These are phyloP conservation scores for Diceros bicornis DNA, from an alignment of 2,797 vertebrate species.

Conservation along the genomic window DNA sequence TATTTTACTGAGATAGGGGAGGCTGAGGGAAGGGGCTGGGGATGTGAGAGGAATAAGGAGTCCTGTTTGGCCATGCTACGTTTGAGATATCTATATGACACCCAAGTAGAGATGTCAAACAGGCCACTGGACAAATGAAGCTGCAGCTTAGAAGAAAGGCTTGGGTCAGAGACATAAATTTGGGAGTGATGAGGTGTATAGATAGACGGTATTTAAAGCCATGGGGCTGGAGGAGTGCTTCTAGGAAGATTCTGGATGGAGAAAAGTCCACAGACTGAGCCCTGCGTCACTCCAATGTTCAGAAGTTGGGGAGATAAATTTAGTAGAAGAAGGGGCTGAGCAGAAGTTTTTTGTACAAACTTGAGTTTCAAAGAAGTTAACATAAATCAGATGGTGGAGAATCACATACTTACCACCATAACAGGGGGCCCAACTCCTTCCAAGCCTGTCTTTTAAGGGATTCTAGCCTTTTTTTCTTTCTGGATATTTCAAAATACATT, in stretches of 20 bases:
- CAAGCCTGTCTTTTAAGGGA: constrained; percentile 4
- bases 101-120: constrained; percentile 5
- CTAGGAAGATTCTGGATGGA: constrained; percentile 9
- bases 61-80: not conserved
- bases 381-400: not conserved
- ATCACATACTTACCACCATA: constrained; percentile 25
- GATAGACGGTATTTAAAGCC: constrained; percentile 11
- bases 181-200: not conserved
- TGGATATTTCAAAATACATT: constrained; percentile 56
- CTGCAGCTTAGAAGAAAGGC: constrained; percentile 37
- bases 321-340: not conserved
- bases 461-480: constrained; percentile 15
- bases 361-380: constrained; percentile 64
- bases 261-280: constrained; percentile 21
- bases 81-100: constrained; percentile 40
- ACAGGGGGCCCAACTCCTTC: not conserved
- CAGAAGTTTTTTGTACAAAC: constrained; percentile 34
- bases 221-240: not conserved
- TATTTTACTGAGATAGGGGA: constrained; percentile 30
- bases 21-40: not conserved
- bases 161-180: constrained; percentile 35
- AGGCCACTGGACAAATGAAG: constrained; percentile 23
- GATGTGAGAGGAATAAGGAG: not conserved
- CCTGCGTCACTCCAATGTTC: not conserved
- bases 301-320: constrained; percentile 22